Conservation (phyloP, 1,140 invertebrate species). For the Coelopa frigida region DNA sequence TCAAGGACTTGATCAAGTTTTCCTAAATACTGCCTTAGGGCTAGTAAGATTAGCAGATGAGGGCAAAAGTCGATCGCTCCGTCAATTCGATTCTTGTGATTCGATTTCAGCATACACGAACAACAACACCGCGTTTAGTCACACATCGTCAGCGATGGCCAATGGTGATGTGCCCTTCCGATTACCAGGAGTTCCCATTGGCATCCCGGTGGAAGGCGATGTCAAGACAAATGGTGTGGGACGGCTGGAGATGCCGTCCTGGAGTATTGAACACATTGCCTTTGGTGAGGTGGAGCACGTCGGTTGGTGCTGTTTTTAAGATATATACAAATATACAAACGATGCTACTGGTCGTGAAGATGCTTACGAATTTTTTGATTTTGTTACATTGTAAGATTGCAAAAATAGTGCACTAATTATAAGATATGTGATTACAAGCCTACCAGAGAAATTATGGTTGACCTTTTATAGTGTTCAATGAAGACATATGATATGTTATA, state of each 20-base stretch:
- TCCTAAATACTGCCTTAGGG: conserved; percentile 55
- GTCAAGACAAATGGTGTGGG: conserved; percentile 50
- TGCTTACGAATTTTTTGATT: too few relatives aligned
- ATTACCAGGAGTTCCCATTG: conserved; percentile 34
- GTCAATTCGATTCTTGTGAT: conserved; percentile 48
- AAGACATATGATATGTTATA: too few relatives aligned
- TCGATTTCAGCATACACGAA: conserved; percentile 39
- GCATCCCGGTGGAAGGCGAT: conserved; percentile 41
- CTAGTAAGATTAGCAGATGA: conserved; percentile 49
- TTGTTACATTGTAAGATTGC: too few relatives aligned
- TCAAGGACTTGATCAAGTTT: conserved; percentile 63
- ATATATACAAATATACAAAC: too few relatives aligned
- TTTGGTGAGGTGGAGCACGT: conserved; percentile 52
- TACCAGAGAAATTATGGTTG: too few relatives aligned
- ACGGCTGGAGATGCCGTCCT: conserved; percentile 49
- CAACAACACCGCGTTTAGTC: conserved; percentile 32
- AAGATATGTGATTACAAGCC: too few relatives aligned
- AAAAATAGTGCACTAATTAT: too few relatives aligned
- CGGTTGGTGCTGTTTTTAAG: conserved; percentile 51
- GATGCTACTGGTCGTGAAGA: too few relatives aligned
- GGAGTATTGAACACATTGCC: conserved; percentile 53
- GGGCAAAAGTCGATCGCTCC: conserved; percentile 46
- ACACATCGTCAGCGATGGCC: conserved; percentile 21
- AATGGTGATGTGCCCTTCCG: conserved; percentile 24
- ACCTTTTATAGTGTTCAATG: too few relatives aligned